A percentile compares a stretch with the other conserved stretches of the same genome.
These are phyloP conservation scores for Drosophila anceps DNA, from an alignment of 2,888 invertebrate genomes.

Conservation along the genomic window DNA sequence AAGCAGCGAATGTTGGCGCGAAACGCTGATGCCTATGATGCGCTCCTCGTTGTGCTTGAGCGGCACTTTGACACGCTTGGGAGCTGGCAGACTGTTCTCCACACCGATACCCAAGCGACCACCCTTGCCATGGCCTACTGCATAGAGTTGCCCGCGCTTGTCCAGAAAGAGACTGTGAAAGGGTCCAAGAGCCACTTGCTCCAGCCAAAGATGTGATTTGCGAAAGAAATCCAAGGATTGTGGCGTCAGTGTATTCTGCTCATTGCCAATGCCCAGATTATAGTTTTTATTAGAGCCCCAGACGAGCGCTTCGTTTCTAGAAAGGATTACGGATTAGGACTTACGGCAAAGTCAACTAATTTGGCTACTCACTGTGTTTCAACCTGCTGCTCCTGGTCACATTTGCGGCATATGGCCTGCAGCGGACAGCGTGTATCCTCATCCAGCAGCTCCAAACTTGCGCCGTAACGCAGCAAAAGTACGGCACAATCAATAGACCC, in stretches of 20 bases:
- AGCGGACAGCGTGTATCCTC: slow-evolving; percentile 81
- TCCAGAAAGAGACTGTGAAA: slow-evolving; percentile 84
- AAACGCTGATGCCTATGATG: slow-evolving; percentile 83
- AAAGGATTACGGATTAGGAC: not conserved
- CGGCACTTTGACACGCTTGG: slow-evolving; percentile 81
- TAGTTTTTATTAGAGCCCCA: slow-evolving; percentile 96
- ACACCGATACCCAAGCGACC: slow-evolving; percentile 89
- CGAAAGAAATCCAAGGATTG: slow-evolving; percentile 90
- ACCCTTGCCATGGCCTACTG: slow-evolving; percentile 93
- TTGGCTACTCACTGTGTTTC: slow-evolving; percentile 55
- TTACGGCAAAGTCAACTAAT: accelerated
- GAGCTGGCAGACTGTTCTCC: slow-evolving; percentile 86
- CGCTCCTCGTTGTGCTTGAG: slow-evolving; percentile 77
- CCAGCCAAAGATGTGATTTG: slow-evolving; percentile 87
- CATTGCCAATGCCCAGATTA: slow-evolving; percentile 91
- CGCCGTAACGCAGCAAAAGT: slow-evolving; percentile 89
- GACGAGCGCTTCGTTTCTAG: slow-evolving; percentile 88
- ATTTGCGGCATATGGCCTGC: slow-evolving; percentile 82
- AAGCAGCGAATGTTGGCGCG: slow-evolving; percentile 83
- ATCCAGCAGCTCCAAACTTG: slow-evolving; percentile 81
- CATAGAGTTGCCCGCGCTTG: slow-evolving; percentile 87
- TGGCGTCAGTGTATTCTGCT: slow-evolving; percentile 88
- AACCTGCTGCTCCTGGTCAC: slow-evolving; percentile 81
- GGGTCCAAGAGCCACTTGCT: slow-evolving; percentile 86
- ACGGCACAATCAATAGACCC: slow-evolving; percentile 92